These are phyloP conservation scores for Acanthococcus lagerstroemiae DNA, from an alignment of 2,888 invertebrate species.

Conservation along the genomic window DNA sequence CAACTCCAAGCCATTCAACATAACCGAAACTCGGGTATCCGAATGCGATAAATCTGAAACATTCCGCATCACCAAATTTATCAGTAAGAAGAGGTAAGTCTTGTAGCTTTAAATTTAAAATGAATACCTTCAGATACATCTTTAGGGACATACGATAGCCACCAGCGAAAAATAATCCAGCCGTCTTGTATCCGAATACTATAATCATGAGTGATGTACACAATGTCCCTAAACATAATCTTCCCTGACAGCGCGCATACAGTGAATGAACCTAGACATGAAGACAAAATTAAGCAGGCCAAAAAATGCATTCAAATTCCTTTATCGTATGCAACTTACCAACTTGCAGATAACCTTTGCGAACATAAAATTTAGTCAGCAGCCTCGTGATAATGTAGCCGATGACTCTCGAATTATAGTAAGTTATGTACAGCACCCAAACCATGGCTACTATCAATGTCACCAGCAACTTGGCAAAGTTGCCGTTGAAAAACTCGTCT, in stretches of 20 bases:
- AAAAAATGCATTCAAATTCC: neutral
- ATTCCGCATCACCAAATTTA: neutral
- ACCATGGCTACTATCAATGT: slow-evolving; percentile 71
- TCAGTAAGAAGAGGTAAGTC: neutral
- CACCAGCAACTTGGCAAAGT: slow-evolving; percentile 63
- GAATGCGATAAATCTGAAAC: slow-evolving; percentile 84
- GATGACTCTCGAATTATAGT: slow-evolving; percentile 85
- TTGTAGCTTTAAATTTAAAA: too few relatives aligned
- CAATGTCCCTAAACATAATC: slow-evolving; percentile 94
- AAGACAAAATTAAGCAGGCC: neutral
- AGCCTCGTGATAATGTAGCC: slow-evolving; percentile 83
- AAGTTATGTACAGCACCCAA: slow-evolving; percentile 90
- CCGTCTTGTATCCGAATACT: slow-evolving; percentile 90
- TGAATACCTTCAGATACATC: slow-evolving; percentile 81
- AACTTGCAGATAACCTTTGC: slow-evolving; percentile 79
- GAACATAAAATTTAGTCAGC: slow-evolving; percentile 74
- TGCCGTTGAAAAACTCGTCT: slow-evolving; percentile 44
- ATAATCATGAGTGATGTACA: slow-evolving; percentile 88
- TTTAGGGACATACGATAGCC: slow-evolving; percentile 90
- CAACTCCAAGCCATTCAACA: slow-evolving; percentile 86
- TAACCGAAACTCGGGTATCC: slow-evolving; percentile 75
- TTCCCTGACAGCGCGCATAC: slow-evolving; percentile 94
- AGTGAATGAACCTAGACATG: slow-evolving; percentile 73
- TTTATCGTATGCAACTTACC: slow-evolving; percentile 54
- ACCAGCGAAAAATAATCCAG: slow-evolving; percentile 95